Evolutionary conservation across 2,888 invertebrate genomes (phyloP).

Genomic region (Drosophila borealis): DNA sequence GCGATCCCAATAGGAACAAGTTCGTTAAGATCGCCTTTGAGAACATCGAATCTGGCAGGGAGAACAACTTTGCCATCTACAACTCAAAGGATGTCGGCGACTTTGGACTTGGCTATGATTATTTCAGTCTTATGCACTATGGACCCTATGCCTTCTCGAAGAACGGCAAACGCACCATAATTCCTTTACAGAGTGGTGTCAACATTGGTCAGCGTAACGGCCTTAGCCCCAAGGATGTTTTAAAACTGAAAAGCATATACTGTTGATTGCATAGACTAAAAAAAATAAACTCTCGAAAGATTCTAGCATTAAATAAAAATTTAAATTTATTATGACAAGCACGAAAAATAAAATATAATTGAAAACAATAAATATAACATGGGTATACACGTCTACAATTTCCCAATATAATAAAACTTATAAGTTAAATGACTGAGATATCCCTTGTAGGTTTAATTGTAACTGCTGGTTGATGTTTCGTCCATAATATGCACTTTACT

Average conservation of each 20-base stretch:
- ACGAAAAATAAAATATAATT: too few species aligned
- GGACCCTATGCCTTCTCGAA: conserved; percentile 89
- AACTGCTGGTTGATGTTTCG: too few species aligned
- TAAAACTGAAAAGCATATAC: conserved; percentile 51
- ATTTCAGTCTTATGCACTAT: conserved; percentile 92
- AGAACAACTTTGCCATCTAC: conserved; percentile 89
- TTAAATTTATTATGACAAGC: neutral
- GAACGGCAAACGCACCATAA: conserved; percentile 89
- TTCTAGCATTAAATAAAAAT: too few species aligned
- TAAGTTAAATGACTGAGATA: too few species aligned
- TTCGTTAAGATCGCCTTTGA: conserved; percentile 86
- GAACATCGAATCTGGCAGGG: conserved; percentile 85
- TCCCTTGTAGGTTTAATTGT: too few species aligned
- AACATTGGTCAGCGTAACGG: conserved; percentile 67
- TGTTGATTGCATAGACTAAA: conserved; percentile 15
- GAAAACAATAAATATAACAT: too few species aligned
- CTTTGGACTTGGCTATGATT: conserved; percentile 90
- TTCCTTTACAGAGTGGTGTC: conserved; percentile 82
- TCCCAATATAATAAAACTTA: too few species aligned
- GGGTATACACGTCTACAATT: too few species aligned
- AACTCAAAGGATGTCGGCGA: conserved; percentile 86
- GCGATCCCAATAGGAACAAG: conserved; percentile 89
- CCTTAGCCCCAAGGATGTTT: conserved; percentile 65
- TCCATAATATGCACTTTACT: too few species aligned
- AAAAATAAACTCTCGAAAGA: too few species aligned